Evolutionary conservation across 2,113 vertebrate genomes (phyloP), one percentile per base, ranked within the genome.

Genomic region (Barnardius zonarius): DNA sequence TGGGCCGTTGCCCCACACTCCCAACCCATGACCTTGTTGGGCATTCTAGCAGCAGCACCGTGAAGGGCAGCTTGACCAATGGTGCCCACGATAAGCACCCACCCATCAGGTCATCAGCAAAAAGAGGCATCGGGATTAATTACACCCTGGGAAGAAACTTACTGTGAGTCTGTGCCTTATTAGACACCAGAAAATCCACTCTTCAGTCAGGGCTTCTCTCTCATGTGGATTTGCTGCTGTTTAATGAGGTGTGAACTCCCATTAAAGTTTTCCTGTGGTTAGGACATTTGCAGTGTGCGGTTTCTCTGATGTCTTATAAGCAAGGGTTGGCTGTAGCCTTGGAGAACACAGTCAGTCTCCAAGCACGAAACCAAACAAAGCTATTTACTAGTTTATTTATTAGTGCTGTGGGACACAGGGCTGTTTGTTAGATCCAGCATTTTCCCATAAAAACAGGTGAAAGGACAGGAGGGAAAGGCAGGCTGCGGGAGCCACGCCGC

Each of bases 261-360:
- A 51, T 10, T 44, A 70, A 57, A 80, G 72, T 95, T 69, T 90
- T 88, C 86, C 79, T 59, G 68, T 74, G 72, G 88, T 90, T 78
- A 88, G 46, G 85, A 86, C 33, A n/a, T 18, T 83, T 0, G 0
- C 41, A 52, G 24, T 17, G 18, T 69, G 66, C 69, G 90, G 75
- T 86, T 94, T 86, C 75, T 93, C 79, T 90, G 78, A 73, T 73
- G 82, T 77, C 72, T 92, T 94, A 35, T 12, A 77, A 94, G 72
- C 54, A 93, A 27, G 27, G 43, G 63, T 23, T 66, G 35, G 69
- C 62, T 91, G 78, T 62, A 90, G 59, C 30, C 61, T 78, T n/a
- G 52, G 55, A 78, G 74, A 79, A 17, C 7, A 35, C 76, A 83
- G 54, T 24, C 44, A 57, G 61, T 57, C 24, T 16, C 10, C 35